Conservation (phyloP, 1,140 invertebrate genomes). For the Chironomus striatipennis region DNA sequence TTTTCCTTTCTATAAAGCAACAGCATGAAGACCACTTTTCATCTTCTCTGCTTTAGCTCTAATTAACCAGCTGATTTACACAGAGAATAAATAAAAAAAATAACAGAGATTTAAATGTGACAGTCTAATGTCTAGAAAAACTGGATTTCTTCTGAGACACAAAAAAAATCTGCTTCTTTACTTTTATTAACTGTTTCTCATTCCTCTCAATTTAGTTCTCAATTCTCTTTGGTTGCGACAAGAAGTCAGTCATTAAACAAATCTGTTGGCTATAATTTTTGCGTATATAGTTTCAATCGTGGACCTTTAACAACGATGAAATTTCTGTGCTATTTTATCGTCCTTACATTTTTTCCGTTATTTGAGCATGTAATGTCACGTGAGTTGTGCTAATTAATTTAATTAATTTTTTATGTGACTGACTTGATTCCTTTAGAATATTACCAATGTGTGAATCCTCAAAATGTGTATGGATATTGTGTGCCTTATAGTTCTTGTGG, state of each 20-base stretch:
- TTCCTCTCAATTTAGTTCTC: not conserved
- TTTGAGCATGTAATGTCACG: not conserved
- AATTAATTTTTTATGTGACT: not conserved
- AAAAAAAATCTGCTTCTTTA: not conserved
- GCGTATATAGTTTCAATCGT: no score
- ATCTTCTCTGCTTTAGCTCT: no score
- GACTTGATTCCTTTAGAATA: not conserved
- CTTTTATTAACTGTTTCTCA: slow-evolving; percentile 13
- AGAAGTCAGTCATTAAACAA: not conserved
- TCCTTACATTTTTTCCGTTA: not conserved
- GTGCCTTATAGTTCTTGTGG: not conserved
- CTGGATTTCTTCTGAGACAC: not conserved
- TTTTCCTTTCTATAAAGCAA: no score
- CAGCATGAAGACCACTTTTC: no score
- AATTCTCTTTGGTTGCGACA: not conserved
- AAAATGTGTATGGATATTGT: not conserved
- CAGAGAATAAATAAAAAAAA: not conserved
- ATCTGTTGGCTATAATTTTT: not conserved
- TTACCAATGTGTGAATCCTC: not conserved
- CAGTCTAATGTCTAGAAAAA: not conserved
- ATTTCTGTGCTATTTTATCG: not conserved
- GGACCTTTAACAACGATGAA: not conserved
- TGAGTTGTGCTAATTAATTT: not conserved
- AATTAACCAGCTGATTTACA: no score
- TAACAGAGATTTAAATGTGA: not conserved